Evolutionary conservation across 2,888 invertebrate genomes (phyloP).

Genomic region (Myathropa florea): DNA sequence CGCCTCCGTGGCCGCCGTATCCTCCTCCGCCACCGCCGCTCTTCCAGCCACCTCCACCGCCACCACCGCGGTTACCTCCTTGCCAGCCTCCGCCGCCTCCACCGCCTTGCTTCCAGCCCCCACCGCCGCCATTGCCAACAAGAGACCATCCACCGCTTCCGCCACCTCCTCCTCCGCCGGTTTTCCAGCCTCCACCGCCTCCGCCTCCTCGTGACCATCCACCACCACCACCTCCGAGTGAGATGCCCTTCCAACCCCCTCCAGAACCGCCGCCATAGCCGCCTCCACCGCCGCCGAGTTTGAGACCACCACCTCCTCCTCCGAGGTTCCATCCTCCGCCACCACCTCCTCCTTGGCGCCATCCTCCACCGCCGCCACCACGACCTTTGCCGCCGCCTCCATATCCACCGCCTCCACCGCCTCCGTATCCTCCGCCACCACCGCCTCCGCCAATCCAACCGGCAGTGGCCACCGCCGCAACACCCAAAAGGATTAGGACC

Average conservation of each 20-base stretch:
- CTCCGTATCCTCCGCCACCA: constrained; percentile 12
- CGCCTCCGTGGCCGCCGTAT: constrained; percentile 20
- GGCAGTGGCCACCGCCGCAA: constrained; percentile 42
- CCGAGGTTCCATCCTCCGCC: constrained; percentile 44
- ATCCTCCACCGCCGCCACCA: not conserved
- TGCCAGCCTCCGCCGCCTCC: constrained; percentile 63
- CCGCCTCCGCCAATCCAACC: constrained; percentile 63
- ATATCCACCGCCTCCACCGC: not conserved
- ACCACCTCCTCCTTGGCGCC: constrained; percentile 7
- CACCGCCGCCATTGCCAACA: constrained; percentile 1
- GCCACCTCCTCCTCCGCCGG: constrained; percentile 71
- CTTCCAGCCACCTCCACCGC: not conserved
- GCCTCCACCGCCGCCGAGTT: constrained; percentile 29
- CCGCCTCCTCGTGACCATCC: constrained; percentile 64
- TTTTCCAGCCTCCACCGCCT: constrained; percentile 28
- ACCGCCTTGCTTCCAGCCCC: constrained; percentile 44
- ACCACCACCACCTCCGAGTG: not conserved
- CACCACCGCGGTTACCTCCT: constrained; percentile 58
- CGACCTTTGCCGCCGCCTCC: not conserved
- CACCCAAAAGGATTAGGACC: constrained; percentile 59
- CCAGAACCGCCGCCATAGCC: not conserved
- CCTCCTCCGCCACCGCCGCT: not conserved
- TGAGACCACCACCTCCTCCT: constrained; percentile 73
- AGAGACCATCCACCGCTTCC: constrained; percentile 36
- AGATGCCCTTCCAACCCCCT: constrained; percentile 4